Conservation (phyloP, 2,113 vertebrate genomes). For the Peucedramus taeniatus region DNA sequence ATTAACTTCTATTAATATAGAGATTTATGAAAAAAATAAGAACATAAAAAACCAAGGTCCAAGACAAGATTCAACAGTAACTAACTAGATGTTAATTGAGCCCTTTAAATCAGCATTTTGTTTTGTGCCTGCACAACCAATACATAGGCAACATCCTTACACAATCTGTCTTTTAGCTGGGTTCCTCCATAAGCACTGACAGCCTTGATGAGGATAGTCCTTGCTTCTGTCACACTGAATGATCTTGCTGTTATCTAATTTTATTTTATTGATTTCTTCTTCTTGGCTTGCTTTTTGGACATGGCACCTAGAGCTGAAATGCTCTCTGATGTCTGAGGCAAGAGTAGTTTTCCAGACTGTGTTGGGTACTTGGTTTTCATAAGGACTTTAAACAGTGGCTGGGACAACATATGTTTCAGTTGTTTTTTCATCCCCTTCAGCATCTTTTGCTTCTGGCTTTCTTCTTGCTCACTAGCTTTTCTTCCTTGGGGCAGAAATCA, state of each 20-base stretch:
- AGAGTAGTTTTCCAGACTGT: constrained; percentile 81
- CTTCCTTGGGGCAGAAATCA: constrained; percentile 41
- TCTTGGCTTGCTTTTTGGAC: constrained; percentile 64
- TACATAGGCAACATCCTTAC: background rate
- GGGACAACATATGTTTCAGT: constrained; percentile 82
- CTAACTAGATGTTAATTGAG: background rate
- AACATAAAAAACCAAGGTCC: background rate
- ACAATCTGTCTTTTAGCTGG: background rate
- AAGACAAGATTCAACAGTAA: background rate
- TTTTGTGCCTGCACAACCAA: background rate
- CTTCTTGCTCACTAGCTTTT: constrained; percentile 73
- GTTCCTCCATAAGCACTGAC: background rate
- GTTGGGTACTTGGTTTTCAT: constrained; percentile 93
- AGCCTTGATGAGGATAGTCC: background rate
- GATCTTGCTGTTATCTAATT: background rate
- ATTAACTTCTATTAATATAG: background rate
- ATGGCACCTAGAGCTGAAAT: constrained; percentile 74
- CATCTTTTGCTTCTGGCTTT: constrained; percentile 82
- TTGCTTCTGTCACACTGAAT: background rate
- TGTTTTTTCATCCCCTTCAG: constrained; percentile 89
- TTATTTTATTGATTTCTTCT: constrained; percentile 16
- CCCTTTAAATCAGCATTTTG: background rate
- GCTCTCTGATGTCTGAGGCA: constrained; percentile 48
- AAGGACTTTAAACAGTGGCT: constrained; percentile 81
- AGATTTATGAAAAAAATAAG: background rate